phyloP scores from a whole-genome alignment of 2,113 vertebrate genomes.

The Potamarius usumacintae region DNA sequence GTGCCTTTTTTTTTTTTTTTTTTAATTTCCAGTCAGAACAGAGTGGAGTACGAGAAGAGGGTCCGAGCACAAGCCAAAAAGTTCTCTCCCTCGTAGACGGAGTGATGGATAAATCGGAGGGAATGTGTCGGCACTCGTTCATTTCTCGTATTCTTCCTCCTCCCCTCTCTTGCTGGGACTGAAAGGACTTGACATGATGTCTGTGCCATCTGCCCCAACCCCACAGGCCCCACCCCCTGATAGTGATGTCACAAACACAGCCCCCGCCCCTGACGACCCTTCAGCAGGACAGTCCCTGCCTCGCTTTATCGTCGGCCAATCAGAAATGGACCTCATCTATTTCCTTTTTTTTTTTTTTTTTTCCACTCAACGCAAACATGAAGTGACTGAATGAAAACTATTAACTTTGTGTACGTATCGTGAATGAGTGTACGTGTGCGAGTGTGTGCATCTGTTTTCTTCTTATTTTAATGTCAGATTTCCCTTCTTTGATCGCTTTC shows the following conservation, averaged over 20 bases:
- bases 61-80: constrained; percentile 99
- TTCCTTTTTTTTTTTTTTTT: not conserved
- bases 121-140: constrained; percentile 80
- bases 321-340: constrained; percentile 32
- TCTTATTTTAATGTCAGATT: constrained; percentile 40
- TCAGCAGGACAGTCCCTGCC: constrained; percentile 23
- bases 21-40: constrained; percentile 88
- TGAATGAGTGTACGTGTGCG: constrained; percentile 3
- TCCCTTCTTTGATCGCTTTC: not conserved
- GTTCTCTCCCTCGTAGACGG: constrained; percentile 90
- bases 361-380: constrained; percentile 12
- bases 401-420: constrained; percentile 44
- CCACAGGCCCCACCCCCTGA: constrained; percentile 61
- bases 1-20: constrained; percentile 1
- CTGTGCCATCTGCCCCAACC: constrained; percentile 61
- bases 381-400: constrained; percentile 40
- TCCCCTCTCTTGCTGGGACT: constrained; percentile 61
- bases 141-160: constrained; percentile 64
- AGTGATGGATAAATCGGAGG: constrained; percentile 71
- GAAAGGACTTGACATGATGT: constrained; percentile 50
- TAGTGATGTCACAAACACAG: constrained; percentile 34
- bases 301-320: constrained; percentile 35
- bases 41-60: constrained; percentile 99
- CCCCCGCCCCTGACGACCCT: not conserved
- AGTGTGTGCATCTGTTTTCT: not conserved